Percentiles rank a stretch among this genome's conserved stretches.
Conservation (phyloP, 2,113 vertebrate genomes). For the Mola mola region DNA sequence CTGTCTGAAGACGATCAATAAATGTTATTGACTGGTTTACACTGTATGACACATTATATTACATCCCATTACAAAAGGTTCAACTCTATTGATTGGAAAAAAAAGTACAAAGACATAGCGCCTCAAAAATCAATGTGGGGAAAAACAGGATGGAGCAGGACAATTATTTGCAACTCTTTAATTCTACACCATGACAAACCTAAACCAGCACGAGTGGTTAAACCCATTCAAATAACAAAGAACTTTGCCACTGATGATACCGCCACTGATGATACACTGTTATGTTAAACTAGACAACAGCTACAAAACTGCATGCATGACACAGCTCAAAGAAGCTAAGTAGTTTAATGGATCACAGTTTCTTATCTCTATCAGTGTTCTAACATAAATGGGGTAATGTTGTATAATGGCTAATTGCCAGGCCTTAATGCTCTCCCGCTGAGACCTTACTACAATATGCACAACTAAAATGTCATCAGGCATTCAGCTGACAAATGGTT, state of each 20-base stretch:
- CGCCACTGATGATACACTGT: too few relatives aligned
- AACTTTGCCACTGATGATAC: too few relatives aligned
- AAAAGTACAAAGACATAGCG: conserved; percentile 24
- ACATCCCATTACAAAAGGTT: conserved; percentile 15
- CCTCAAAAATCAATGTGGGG: conserved; percentile 43
- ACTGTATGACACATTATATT: neutral
- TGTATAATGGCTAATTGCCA: conserved; percentile 63
- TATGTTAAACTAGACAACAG: conserved; percentile 8
- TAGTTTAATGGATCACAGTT: conserved; percentile 62
- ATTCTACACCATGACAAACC: neutral
- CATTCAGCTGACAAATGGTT: conserved; percentile 61
- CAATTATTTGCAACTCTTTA: neutral
- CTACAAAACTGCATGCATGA: conserved; percentile 13
- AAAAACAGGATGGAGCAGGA: conserved; percentile 4
- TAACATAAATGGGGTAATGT: conserved; percentile 28
- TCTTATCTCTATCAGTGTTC: conserved; percentile 55
- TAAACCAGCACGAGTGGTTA: too few relatives aligned
- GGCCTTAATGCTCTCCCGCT: conserved; percentile 59
- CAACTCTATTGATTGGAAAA: conserved; percentile 36
- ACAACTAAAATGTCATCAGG: conserved; percentile 47
- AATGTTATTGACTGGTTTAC: conserved; percentile 1
- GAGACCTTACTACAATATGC: conserved; percentile 40
- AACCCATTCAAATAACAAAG: too few relatives aligned
- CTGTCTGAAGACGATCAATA: conserved; percentile 8
- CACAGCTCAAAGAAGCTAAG: conserved; percentile 49